Base-by-base conservation (phyloP, 2,888 invertebrate species). In the Slavum lentiscoides region DNA sequence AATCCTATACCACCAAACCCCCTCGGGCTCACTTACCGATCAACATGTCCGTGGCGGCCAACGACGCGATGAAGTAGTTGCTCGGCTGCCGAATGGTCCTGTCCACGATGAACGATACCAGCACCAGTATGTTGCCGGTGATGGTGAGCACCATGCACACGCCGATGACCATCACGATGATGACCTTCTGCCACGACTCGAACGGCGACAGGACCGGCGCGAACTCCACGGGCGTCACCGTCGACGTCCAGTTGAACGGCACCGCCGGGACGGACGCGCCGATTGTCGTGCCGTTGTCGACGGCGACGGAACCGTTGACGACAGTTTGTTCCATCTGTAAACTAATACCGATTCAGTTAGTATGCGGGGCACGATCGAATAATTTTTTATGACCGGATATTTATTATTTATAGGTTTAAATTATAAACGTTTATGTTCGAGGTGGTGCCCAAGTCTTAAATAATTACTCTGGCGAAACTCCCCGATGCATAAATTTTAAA, bases 11-110 rank as follows among this genome's bases (percentile, higher is more conserved):
- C 1, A 4, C 30, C 30, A 30, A 30, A 30, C 30, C 30, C 30
- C 30, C 30, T 30, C 4, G 4, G 30, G 13, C 3, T 15, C 82
- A 85, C 87, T 89, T 88, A 93, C 94, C 99, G 87, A 99, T 99
- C 83, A 98, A 90, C 89, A 98, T 92, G 87, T 98, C 98, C 13
- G 97, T 97, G 81, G 97, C 95, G 69, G 99, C 99, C 83, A 99
- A 90, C 0, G 98, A 98, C 13, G 98, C 98, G 84, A 99, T 98
- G 89, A 98, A 99, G 89, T 98, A 99, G 89, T 99, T 99, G 87
- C 97, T 97, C 49, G 99, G 98, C 86, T 98, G 98, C 81, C 99
- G 89, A 85, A 95, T 95, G 84, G 94, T 93, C 82, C 97, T 89
- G 87, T 97, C 98, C 66, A 98, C 94, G 83, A 97, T 92, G 87